These are phyloP conservation scores for Spizella passerina DNA, from an alignment of 2,797 vertebrate species.

Conservation along the genomic window DNA sequence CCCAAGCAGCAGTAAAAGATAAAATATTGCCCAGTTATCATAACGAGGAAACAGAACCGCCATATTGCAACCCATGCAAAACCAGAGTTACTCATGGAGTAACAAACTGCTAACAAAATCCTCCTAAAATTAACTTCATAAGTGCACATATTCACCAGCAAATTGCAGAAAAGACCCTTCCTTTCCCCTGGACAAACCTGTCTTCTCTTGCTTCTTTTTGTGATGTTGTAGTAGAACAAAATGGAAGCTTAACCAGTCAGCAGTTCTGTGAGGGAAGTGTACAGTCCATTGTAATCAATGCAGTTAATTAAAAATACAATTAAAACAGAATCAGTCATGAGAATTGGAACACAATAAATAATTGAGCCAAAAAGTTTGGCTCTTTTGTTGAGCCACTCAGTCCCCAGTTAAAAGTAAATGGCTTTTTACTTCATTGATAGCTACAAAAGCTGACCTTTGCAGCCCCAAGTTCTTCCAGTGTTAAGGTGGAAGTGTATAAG, in stretches of 20 bases:
- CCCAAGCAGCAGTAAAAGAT: rapidly evolving
- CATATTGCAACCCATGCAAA: not conserved
- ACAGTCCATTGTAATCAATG: conserved; percentile 23
- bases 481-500: not conserved
- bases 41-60: not conserved
- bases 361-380: conserved; percentile 45
- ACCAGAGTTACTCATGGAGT: not conserved
- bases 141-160: not conserved
- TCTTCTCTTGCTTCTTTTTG: not conserved
- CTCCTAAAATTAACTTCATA: not conserved
- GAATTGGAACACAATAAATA: conserved; percentile 50
- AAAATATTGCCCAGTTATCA: not conserved
- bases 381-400: not conserved
- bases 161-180: not conserved
- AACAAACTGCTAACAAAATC: not conserved
- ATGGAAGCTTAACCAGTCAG: not conserved
- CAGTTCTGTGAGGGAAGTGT: not conserved
- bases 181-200: not conserved
- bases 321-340: conserved; percentile 31
- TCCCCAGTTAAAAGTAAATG: not conserved
- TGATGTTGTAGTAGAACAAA: not conserved
- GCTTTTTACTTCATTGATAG: not conserved
- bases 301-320: conserved; percentile 67
- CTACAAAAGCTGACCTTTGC: not conserved
- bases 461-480: not conserved